Conservation (phyloP, 2,888 invertebrate species). For the Holacanthella duospinosa region DNA sequence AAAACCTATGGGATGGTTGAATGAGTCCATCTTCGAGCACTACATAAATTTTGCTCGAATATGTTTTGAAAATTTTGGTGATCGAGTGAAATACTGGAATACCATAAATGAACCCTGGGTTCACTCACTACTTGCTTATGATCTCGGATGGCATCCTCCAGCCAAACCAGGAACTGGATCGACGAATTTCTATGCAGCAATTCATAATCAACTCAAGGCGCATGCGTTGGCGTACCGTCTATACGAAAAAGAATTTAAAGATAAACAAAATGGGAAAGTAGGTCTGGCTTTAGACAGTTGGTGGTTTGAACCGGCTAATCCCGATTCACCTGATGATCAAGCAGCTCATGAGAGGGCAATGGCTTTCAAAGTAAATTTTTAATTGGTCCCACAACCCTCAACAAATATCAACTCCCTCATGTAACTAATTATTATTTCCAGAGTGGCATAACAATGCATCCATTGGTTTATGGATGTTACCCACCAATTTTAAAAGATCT, state of each 20-base stretch:
- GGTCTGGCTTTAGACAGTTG: conserved; percentile 4
- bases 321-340: conserved; percentile 13
- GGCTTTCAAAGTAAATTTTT: conserved; percentile 21
- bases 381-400: neutral
- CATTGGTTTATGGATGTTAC: conserved; percentile 23
- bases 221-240: conserved; percentile 10
- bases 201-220: conserved; percentile 10
- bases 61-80: conserved; percentile 19
- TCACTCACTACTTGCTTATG: conserved; percentile 49
- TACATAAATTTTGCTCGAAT: conserved; percentile 20
- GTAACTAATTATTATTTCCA: conserved; percentile 1
- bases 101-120: conserved; percentile 51
- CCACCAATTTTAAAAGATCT: conserved; percentile 24
- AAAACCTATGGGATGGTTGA: conserved; percentile 37
- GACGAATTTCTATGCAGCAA: neutral
- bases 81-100: conserved; percentile 22
- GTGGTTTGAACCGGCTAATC: neutral
- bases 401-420: neutral
- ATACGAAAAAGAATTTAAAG: conserved; percentile 9
- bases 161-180: too few relatives aligned
- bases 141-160: conserved; percentile 40
- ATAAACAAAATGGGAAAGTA: conserved; percentile 7
- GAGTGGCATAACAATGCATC: conserved; percentile 25
- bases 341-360: conserved; percentile 32
- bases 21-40: conserved; percentile 14